Evolutionary conservation across 1,140 invertebrate genomes (phyloP).

Genomic region (Leptinotarsa defecta): DNA sequence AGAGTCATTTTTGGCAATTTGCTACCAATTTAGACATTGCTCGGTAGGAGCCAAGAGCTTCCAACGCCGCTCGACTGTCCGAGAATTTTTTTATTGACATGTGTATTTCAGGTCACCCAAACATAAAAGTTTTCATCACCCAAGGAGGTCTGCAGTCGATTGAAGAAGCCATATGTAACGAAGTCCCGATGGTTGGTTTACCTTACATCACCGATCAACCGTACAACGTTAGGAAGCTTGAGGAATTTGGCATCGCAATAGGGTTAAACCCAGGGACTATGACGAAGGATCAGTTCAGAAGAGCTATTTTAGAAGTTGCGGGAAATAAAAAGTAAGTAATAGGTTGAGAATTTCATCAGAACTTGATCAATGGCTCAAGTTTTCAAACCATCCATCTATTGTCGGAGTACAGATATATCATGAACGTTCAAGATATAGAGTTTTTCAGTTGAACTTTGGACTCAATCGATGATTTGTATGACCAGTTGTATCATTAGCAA

Average conservation of each 20-base stretch:
- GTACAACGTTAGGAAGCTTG: conserved; percentile 43
- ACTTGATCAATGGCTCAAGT: too few relatives aligned
- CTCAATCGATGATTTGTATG: too few relatives aligned
- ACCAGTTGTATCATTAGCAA: too few relatives aligned
- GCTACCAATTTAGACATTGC: too few relatives aligned
- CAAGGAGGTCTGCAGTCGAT: conserved; percentile 67
- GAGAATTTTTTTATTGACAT: too few relatives aligned
- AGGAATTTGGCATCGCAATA: conserved; percentile 47
- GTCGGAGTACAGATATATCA: too few relatives aligned
- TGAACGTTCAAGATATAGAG: too few relatives aligned
- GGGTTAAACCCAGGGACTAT: conserved; percentile 46
- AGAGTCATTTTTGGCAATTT: too few relatives aligned
- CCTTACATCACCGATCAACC: conserved; percentile 54
- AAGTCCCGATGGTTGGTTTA: conserved; percentile 62
- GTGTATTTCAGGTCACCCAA: conserved; percentile 58
- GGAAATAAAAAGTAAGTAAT: conserved; percentile 26
- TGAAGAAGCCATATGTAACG: conserved; percentile 62
- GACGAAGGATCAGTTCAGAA: conserved; percentile 45
- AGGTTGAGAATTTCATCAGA: background rate
- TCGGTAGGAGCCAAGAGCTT: too few relatives aligned
- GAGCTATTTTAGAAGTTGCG: conserved; percentile 42
- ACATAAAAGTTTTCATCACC: conserved; percentile 63
- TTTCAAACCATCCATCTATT: too few relatives aligned
- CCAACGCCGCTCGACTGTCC: too few relatives aligned
- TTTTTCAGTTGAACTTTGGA: too few relatives aligned